These are phyloP conservation scores for Ferrisia virgata DNA, from an alignment of 2,888 invertebrate genomes.

Conservation along the genomic window DNA sequence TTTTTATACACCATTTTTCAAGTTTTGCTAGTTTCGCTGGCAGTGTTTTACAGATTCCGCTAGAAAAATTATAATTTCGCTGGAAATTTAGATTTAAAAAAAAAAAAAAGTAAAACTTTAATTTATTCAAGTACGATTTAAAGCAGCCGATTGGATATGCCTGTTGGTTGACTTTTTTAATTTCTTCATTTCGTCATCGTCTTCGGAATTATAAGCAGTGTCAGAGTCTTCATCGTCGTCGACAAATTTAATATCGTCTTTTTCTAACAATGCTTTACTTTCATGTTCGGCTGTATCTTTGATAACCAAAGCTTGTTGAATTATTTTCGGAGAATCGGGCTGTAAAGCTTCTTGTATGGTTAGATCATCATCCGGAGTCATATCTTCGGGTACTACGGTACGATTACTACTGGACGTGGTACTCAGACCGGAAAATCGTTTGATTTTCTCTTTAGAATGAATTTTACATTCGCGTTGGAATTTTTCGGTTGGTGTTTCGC, in stretches of 20 bases:
- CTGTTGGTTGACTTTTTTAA: background rate
- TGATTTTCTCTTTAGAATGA: constrained; percentile 4
- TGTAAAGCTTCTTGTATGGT: constrained; percentile 1
- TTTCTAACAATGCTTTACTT: background rate
- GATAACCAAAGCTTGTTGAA: constrained; percentile 25
- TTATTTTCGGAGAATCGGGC: constrained; percentile 3
- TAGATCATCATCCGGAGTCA: constrained; percentile 37
- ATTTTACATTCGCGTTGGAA: constrained; percentile 37
- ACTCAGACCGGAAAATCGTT: constrained; percentile 20
- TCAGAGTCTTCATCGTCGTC: constrained; percentile 35
- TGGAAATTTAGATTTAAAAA: no score
- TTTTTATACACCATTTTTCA: no score
- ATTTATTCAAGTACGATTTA: no score
- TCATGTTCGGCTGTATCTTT: background rate
- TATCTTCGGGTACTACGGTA: background rate
- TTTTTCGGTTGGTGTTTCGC: constrained; percentile 7
- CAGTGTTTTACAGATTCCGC: no score
- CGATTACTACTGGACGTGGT: constrained; percentile 21
- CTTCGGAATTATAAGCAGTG: constrained; percentile 30
- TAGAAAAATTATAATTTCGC: no score
- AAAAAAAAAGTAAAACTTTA: background rate
- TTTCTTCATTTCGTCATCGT: constrained; percentile 7
- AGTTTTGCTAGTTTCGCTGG: no score
- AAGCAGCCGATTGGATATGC: background rate
- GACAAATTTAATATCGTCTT: constrained; percentile 15